Evolutionary conservation across 2,797 vertebrate species (phyloP).

Genomic region (Anabas testudineus): DNA sequence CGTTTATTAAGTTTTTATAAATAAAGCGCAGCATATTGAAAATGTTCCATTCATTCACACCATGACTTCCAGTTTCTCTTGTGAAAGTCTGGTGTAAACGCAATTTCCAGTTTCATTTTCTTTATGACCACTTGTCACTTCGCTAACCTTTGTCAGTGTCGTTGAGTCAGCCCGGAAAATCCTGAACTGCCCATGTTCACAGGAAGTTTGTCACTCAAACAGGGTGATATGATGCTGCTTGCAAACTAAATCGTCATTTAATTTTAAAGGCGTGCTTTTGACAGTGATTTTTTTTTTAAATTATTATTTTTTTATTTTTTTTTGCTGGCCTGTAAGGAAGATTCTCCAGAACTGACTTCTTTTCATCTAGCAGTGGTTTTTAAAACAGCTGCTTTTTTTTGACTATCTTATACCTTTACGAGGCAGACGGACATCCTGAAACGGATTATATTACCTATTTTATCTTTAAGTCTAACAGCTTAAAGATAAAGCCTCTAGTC

Average conservation of each 20-base stretch:
- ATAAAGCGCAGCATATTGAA: background rate
- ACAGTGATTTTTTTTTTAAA: too few species aligned
- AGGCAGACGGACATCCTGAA: background rate
- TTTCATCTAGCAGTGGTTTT: background rate
- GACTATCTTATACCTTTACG: background rate
- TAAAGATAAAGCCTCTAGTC: background rate
- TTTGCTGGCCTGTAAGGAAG: background rate
- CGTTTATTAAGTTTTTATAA: too few species aligned
- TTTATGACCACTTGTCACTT: background rate
- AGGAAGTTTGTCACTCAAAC: too few species aligned
- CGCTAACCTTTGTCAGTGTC: fast-evolving
- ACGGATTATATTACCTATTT: background rate
- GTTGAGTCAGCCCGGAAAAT: conserved; percentile 1
- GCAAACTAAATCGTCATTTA: background rate
- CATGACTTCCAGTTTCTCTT: background rate
- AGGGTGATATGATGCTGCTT: background rate
- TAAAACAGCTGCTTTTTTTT: background rate
- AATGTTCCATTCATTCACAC: background rate
- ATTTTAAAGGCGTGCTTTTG: background rate
- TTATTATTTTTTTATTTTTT: too few species aligned
- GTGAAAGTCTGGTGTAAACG: background rate
- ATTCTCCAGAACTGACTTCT: background rate
- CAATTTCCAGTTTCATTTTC: conserved; percentile 52
- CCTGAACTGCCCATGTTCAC: background rate
- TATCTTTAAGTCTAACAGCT: background rate